Evolutionary conservation across 2,888 invertebrate species (phyloP).

Genomic region (Leptinotarsa tumamoca): DNA sequence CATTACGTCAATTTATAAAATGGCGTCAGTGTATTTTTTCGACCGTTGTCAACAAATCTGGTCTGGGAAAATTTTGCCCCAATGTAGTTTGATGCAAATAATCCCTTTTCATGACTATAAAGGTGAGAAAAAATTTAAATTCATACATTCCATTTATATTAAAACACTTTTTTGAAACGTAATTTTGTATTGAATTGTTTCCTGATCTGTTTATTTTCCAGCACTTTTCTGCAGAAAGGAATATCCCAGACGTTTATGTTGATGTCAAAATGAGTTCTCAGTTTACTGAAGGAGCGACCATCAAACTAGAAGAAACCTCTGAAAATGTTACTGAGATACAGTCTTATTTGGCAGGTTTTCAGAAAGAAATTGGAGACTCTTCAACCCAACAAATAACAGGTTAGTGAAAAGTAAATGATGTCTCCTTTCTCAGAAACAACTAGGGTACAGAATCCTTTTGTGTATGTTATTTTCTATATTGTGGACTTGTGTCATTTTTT

Average conservation of each 20-base stretch:
- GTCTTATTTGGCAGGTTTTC: slow-evolving; percentile 84
- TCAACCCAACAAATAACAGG: slow-evolving; percentile 66
- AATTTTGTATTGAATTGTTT: too few species aligned
- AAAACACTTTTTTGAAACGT: too few species aligned
- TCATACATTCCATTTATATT: not conserved
- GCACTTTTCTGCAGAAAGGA: not conserved
- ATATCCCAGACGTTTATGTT: too few species aligned
- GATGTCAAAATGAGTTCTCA: slow-evolving; percentile 62
- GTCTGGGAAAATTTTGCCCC: not conserved
- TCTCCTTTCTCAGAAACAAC: not conserved
- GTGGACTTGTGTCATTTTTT: too few species aligned
- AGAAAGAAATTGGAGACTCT: slow-evolving; percentile 78
- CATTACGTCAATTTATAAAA: not conserved
- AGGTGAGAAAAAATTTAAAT: not conserved
- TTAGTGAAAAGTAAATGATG: slow-evolving; percentile 50
- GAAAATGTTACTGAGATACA: slow-evolving; percentile 78
- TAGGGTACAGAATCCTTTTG: too few species aligned
- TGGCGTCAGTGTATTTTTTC: slow-evolving; percentile 2
- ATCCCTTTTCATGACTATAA: not conserved
- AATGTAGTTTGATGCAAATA: not conserved
- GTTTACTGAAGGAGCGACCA: slow-evolving; percentile 62
- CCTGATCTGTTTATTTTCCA: not conserved
- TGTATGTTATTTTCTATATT: too few species aligned
- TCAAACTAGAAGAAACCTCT: slow-evolving; percentile 66
- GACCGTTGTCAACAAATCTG: not conserved